Percentiles rank a stretch among this genome's conserved stretches.
Conservation (phyloP, 2,113 vertebrate genomes). For the Proterorhinus semilunaris region DNA sequence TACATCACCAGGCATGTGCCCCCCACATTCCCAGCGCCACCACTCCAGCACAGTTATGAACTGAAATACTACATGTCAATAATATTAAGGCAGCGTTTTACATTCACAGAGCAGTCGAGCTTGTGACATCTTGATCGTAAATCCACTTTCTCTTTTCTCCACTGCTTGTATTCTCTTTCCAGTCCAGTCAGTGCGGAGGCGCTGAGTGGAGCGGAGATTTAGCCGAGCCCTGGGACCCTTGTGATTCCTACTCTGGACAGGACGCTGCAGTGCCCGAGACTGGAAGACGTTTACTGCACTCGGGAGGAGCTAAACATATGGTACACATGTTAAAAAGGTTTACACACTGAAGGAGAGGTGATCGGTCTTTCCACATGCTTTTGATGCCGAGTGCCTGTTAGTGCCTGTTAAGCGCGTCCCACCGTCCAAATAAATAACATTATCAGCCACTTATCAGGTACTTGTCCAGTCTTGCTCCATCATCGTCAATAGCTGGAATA, state of each 20-base stretch:
- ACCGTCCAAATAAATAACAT: slow-evolving; percentile 54
- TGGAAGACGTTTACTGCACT: slow-evolving; percentile 61
- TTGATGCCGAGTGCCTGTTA: slow-evolving; percentile 54
- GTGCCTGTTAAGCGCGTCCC: slow-evolving; percentile 47
- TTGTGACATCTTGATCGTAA: slow-evolving; percentile 41
- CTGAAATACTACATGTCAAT: slow-evolving; percentile 4
- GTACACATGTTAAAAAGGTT: slow-evolving; percentile 57
- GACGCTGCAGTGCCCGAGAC: slow-evolving; percentile 47
- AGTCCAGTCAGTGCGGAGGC: slow-evolving; percentile 64
- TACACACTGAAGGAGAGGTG: slow-evolving; percentile 43
- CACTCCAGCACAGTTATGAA: background rate
- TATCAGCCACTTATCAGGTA: slow-evolving; percentile 55
- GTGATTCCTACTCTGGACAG: slow-evolving; percentile 63
- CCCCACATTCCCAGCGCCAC: background rate
- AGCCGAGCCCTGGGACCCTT: slow-evolving; percentile 56
- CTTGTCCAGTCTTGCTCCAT: slow-evolving; percentile 43
- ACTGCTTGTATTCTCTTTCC: slow-evolving; percentile 40
- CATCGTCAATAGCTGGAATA: slow-evolving; percentile 28
- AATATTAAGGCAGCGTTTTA: slow-evolving; percentile 12
- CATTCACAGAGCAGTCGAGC: slow-evolving; percentile 15
- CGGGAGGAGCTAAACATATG: slow-evolving; percentile 60
- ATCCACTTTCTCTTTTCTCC: slow-evolving; percentile 44
- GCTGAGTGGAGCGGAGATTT: slow-evolving; percentile 68
- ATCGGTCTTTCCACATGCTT: slow-evolving; percentile 51
- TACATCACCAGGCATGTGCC: background rate